Base-by-base conservation (phyloP, 2,113 vertebrate species). In the Burhinus oedicnemus region DNA sequence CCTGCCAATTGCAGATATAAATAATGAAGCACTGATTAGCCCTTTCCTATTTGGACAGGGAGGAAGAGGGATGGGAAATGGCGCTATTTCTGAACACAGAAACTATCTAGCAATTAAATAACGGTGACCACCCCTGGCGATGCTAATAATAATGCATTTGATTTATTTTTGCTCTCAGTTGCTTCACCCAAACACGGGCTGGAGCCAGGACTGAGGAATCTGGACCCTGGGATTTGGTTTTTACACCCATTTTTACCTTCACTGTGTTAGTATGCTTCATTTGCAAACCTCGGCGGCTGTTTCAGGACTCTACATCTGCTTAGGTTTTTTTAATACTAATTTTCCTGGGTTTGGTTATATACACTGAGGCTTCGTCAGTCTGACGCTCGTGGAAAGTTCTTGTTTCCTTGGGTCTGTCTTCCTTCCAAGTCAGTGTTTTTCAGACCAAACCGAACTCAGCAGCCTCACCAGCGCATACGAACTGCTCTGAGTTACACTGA, bases 211-310 rank as follows among this genome's bases (percentile, higher is more conserved):
- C 0, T 49, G 82, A 89, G 77, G 38, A 76, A 60, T 36, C 45
- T 1, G 3, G 19, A 20, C 18, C 20, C 66, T 38, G 4, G 34
- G 14, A 4, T 60, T 83, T 81, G 12, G 9, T 40, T 89, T 82
- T 76, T 49, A 20, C 40, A 21, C 9, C 22, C 44, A 2, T 45
- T 89, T 94, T 81, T 29, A 61, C 42, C 23, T 42, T 61, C 0
- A 0, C 38, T 64, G 12, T 29, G 57, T 51, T 15, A 60, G 11
- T 47, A 27, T 8, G 71, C 90, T 32, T 47, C 34, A 0, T 40
- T 60, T 32, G 12, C 49, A 68, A 18, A 11, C 57, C 71, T 45
- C 8, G 0, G 38, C 0, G 2, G 2, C 10, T 11, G 1, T 34
- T 76, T 8, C 54, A 27, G 54, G 58, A 8, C 36, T 27, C 36